Percentiles rank a stretch among this genome's conserved stretches.
These are phyloP conservation scores for Oreochromis aureus DNA, from an alignment of 2,113 vertebrate genomes.

Conservation along the genomic window DNA sequence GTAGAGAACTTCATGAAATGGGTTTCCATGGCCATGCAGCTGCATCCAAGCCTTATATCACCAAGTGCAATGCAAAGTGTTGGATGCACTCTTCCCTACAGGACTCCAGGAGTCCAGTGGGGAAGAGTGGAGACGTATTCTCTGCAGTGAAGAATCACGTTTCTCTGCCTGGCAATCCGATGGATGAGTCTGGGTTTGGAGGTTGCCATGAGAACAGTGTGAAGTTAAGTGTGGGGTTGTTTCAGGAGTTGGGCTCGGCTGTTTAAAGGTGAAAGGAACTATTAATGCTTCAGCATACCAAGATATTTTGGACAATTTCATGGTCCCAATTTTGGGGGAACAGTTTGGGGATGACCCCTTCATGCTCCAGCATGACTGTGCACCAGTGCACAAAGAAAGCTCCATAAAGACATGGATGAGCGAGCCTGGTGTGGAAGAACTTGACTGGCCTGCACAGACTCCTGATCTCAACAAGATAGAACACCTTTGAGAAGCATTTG, in stretches of 20 bases:
- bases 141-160: background rate
- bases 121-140: background rate
- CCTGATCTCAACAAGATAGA: background rate
- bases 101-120: background rate
- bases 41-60: background rate
- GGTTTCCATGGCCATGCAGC: background rate
- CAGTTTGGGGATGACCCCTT: background rate
- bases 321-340: background rate
- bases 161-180: background rate
- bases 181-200: background rate
- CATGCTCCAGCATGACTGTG: background rate
- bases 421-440: background rate
- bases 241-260: background rate
- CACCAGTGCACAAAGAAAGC: background rate
- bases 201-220: background rate
- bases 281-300: background rate
- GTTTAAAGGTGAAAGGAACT: background rate
- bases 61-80: background rate
- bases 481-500: background rate
- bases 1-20: background rate
- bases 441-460: rapidly evolving
- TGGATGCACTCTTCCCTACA: background rate
- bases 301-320: background rate
- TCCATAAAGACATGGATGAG: background rate
- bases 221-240: background rate